phyloP scores from a whole-genome alignment of 2,797 vertebrate genomes.

The Odontamblyopus lacepedii region DNA sequence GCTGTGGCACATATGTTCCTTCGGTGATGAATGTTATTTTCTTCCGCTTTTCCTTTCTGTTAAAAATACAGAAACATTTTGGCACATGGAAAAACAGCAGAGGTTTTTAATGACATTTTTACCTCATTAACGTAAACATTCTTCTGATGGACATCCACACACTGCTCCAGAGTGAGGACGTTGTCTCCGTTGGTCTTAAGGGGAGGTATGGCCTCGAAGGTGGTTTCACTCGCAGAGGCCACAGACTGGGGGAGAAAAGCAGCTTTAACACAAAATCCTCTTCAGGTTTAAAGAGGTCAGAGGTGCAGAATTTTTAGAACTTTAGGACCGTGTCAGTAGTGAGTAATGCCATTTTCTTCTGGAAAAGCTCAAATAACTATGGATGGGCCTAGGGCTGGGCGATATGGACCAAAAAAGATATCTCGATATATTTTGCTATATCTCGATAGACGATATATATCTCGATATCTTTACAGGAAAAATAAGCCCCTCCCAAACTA shows the following conservation, averaged over 20 bases:
- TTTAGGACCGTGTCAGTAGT: no score
- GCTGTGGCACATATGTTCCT: background rate
- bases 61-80: background rate
- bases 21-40: background rate
- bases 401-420: no score
- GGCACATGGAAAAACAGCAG: background rate
- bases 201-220: background rate
- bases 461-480: no score
- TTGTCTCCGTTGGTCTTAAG: background rate
- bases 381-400: no score
- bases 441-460: no score
- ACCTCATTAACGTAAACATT: background rate
- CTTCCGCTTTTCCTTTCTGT: background rate
- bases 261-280: background rate
- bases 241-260: background rate
- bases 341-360: no score
- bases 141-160: background rate
- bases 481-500: no score
- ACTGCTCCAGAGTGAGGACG: background rate
- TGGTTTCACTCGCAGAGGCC: background rate
- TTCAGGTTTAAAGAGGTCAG: background rate
- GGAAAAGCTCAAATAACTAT: no score
- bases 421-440: no score
- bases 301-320: no score
- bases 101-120: background rate